Evolutionary conservation across 1,140 invertebrate species (phyloP).

Genomic region (Dermatophagoides farinae): DNA sequence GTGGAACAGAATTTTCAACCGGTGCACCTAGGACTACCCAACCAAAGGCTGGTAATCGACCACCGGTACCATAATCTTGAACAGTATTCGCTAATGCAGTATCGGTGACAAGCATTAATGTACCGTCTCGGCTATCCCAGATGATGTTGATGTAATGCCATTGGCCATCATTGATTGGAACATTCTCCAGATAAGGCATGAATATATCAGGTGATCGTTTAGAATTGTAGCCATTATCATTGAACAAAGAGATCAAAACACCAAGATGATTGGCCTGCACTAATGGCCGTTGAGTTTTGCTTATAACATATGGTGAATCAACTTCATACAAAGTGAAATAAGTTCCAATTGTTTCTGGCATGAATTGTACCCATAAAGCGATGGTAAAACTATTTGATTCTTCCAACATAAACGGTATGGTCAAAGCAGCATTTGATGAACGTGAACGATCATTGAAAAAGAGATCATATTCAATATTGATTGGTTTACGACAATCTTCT

Average conservation of each 20-base stretch:
- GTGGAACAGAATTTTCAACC: conserved; percentile 39
- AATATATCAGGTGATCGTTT: conserved; percentile 50
- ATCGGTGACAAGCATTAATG: conserved; percentile 69
- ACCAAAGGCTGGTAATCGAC: conserved; percentile 36
- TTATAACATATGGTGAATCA: conserved; percentile 48
- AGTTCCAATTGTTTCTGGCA: conserved; percentile 64
- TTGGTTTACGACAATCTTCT: conserved; percentile 82
- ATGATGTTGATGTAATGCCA: conserved; percentile 89
- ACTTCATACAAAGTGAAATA: conserved; percentile 83
- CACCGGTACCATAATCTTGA: conserved; percentile 12
- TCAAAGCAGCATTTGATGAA: conserved; percentile 63
- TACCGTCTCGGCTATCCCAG: conserved; percentile 63
- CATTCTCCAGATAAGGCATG: conserved; percentile 62
- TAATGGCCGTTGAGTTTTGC: conserved; percentile 42
- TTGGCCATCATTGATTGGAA: conserved; percentile 80
- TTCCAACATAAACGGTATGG: conserved; percentile 65
- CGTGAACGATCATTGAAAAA: conserved; percentile 67
- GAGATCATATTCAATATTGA: conserved; percentile 84
- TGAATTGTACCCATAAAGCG: conserved; percentile 87
- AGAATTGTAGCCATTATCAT: not conserved
- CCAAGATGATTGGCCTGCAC: conserved; percentile 74
- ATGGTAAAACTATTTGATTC: conserved; percentile 49
- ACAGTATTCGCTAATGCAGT: conserved; percentile 61
- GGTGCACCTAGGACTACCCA: conserved; percentile 82
- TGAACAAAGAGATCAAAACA: conserved; percentile 52